Evolutionary conservation across 2,888 invertebrate species (phyloP).

Genomic region (Dioctria linearis): DNA sequence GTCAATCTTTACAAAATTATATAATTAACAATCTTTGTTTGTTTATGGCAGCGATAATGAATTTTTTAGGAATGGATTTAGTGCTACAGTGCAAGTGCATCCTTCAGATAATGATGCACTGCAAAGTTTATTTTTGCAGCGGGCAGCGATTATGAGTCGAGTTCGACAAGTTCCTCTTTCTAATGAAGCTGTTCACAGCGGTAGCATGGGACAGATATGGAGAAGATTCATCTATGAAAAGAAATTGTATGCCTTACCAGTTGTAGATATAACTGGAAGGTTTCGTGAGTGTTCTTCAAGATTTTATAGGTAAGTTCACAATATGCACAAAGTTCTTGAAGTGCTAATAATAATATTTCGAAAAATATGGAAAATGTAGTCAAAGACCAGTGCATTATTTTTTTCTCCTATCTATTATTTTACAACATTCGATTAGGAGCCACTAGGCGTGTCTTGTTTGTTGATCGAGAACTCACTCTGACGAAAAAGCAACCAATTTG

Average conservation of each 20-base stretch:
- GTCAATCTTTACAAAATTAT: neutral
- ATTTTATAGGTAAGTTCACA: conserved; percentile 78
- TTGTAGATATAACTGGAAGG: conserved; percentile 80
- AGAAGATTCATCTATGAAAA: conserved; percentile 83
- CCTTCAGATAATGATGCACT: conserved; percentile 53
- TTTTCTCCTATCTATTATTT: too few species aligned
- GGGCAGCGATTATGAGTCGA: conserved; percentile 65
- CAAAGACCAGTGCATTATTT: too few species aligned
- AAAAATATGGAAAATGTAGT: too few species aligned
- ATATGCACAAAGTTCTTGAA: neutral
- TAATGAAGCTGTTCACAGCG: conserved; percentile 56
- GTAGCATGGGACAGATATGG: conserved; percentile 68
- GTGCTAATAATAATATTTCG: too few species aligned
- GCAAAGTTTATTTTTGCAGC: conserved; percentile 52
- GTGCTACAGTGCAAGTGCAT: conserved; percentile 58
- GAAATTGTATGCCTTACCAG: conserved; percentile 81
- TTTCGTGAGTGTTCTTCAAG: conserved; percentile 82
- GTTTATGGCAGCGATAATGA: conserved; percentile 5
- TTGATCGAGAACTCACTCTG: too few species aligned
- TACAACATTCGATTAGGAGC: too few species aligned
- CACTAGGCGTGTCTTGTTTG: too few species aligned
- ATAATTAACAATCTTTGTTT: conserved; percentile 10
- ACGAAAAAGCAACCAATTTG: too few species aligned
- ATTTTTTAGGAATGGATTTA: conserved; percentile 52
- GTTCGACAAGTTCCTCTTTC: conserved; percentile 64